Percentiles rank a stretch among this genome's conserved stretches.
phyloP scores from a whole-genome alignment of 30 jellyfish, hydroid and myxozoan genomes.

The Chironex yamaguchii region DNA sequence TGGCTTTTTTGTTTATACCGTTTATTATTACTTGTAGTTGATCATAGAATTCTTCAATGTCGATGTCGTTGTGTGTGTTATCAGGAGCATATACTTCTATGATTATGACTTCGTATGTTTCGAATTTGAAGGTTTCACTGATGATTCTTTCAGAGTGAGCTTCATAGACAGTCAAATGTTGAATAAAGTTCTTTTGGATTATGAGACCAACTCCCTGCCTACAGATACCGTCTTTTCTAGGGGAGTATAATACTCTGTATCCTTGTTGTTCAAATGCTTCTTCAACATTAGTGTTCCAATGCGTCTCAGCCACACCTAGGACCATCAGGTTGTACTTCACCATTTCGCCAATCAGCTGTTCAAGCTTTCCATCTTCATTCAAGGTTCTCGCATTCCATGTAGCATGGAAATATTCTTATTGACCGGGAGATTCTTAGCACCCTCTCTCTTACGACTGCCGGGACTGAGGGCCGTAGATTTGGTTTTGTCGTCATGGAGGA shows the following conservation, averaged over 20 bases:
- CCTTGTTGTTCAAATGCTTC: constrained; percentile 1
- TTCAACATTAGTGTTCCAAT: neutral
- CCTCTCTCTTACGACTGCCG: no score
- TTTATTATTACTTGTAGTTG: constrained; percentile 20
- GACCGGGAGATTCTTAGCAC: no score
- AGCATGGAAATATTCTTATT: no score
- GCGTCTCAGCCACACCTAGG: constrained; percentile 16
- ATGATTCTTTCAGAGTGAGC: constrained; percentile 23
- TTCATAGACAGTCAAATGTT: constrained; percentile 10
- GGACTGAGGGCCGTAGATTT: no score
- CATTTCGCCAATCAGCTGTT: constrained; percentile 13
- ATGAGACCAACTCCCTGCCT: constrained; percentile 45
- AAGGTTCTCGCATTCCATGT: constrained; percentile 47
- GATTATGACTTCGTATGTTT: neutral
- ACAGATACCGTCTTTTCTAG: constrained; percentile 1
- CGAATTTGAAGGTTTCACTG: neutral
- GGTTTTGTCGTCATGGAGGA: no score
- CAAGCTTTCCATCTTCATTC: constrained; percentile 13
- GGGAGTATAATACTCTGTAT: constrained; percentile 22
- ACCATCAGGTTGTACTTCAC: neutral
- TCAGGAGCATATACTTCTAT: constrained; percentile 48
- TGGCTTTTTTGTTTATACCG: neutral
- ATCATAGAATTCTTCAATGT: constrained; percentile 31
- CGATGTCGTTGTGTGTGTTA: constrained; percentile 24
- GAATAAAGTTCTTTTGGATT: neutral